Base-by-base conservation (phyloP, 2,888 invertebrate species). In the Drosophila flavopinicola region DNA sequence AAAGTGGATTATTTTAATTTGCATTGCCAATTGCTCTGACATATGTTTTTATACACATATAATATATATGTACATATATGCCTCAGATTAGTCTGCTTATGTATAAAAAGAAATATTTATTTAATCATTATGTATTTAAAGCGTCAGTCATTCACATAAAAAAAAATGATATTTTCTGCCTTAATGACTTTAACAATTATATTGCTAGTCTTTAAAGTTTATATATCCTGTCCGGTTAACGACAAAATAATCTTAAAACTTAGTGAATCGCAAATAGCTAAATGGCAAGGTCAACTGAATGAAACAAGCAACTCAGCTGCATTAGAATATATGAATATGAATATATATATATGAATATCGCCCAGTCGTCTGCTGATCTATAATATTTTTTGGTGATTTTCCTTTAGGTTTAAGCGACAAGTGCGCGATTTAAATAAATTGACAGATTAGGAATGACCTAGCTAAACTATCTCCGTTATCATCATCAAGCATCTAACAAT, bases 381-480 rank as follows among this genome's bases (percentile, higher is more conserved):
- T 20, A 10, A n/a, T 3, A 20, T 32, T 23, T 29, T 37, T 10
- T 9, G 23, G 23, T 23, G 11, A 33, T 41, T 41, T 59, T 47
- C 13, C 24, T 6, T n/a, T 24, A 7, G 6, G 4, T 1, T 7
- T 11, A 3, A 6, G 4, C 20, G 23, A 6, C 11, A 13, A 39
- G 17, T 7, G 35, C 35, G 35, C 17, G 10, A 9, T 2, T 35
- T 20, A 37, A 1, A 17, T 17, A 13, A 49, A 29, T 27, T 11
- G 25, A 11, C 20, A 13, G 33, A 33, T 48, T 13, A 17, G 27
- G 13, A 27, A 6, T 6, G n/a, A 6, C 11, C 11, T 33, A 10
- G 24, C 11, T 53, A 45, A 35, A 39, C 44, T 15, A n/a, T 9
- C 13, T 1, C 6, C 23, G n/a, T 44, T 42, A 49, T 66, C 17